Evolutionary conservation across 2,113 vertebrate species (phyloP).

Genomic region (Sturnus vulgaris): DNA sequence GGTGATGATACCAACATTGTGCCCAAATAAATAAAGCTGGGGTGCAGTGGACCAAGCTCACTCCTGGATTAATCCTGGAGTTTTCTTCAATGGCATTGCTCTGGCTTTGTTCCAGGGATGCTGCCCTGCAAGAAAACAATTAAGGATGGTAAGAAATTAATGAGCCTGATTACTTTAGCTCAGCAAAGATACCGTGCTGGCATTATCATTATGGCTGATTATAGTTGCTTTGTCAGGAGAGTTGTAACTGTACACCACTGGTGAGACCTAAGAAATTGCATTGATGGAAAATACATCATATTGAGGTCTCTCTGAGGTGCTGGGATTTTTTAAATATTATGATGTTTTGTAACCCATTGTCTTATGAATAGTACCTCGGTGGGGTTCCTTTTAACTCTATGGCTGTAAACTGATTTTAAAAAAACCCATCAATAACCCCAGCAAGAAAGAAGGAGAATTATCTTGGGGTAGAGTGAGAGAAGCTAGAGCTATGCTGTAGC

Average conservation of each 20-base stretch:
- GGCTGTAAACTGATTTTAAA: neutral
- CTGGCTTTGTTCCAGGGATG: neutral
- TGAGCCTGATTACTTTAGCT: neutral
- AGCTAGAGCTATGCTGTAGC: neutral
- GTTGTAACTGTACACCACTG: neutral
- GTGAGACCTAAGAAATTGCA: neutral
- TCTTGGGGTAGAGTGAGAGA: neutral
- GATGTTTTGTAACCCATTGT: neutral
- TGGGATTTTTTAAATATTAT: neutral
- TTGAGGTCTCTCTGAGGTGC: neutral
- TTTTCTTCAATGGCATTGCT: neutral
- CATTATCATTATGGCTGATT: neutral
- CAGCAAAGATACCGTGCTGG: neutral
- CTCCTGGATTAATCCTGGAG: neutral
- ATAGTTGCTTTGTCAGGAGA: neutral
- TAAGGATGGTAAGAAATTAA: neutral
- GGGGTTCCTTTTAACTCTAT: neutral
- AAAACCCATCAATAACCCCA: neutral
- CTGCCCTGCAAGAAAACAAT: neutral
- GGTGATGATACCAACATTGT: rapidly evolving
- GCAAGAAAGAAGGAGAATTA: neutral
- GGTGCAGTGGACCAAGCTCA: neutral
- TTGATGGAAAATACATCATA: neutral
- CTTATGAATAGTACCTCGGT: neutral
- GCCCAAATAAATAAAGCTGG: neutral